phyloP scores from a whole-genome alignment of 2,797 vertebrate species.

The Coregonus sp. region DNA sequence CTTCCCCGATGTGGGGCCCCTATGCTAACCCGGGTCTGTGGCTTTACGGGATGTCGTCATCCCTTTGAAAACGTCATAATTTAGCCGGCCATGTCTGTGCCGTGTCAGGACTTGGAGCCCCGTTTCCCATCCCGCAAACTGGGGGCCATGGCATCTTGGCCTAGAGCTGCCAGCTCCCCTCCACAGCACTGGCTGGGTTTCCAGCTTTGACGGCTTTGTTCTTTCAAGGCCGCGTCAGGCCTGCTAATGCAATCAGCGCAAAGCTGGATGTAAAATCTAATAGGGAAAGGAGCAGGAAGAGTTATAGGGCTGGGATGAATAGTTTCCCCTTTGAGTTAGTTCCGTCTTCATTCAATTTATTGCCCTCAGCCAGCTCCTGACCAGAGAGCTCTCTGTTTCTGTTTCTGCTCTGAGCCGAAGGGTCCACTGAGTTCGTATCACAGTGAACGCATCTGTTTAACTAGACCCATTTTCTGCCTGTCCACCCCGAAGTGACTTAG shows the following conservation, averaged over 20 bases:
- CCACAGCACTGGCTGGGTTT: slow-evolving; percentile 42
- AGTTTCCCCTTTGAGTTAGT: slow-evolving; percentile 75
- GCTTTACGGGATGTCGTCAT: not conserved
- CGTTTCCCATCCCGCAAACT: not conserved
- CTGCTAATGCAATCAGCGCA: slow-evolving; percentile 74
- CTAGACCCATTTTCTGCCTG: slow-evolving; percentile 54
- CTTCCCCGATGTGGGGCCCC: not conserved
- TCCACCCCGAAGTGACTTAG: slow-evolving; percentile 40
- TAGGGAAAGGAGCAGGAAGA: slow-evolving; percentile 64
- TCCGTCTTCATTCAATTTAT: slow-evolving; percentile 75
- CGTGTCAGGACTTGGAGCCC: not conserved
- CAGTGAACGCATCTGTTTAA: slow-evolving; percentile 28
- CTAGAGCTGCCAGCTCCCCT: not conserved
- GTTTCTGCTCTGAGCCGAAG: not conserved
- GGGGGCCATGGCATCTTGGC: not conserved
- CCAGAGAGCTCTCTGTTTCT: slow-evolving; percentile 46
- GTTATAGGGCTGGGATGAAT: slow-evolving; percentile 72
- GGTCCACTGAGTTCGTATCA: not conserved
- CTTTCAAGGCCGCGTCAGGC: slow-evolving; percentile 68
- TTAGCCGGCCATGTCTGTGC: slow-evolving; percentile 2
- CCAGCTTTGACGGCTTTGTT: slow-evolving; percentile 67
- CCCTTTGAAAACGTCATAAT: slow-evolving; percentile 4
- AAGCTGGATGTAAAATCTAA: slow-evolving; percentile 74
- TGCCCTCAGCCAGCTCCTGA: slow-evolving; percentile 63
- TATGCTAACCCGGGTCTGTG: not conserved